Conservation (phyloP, 2,797 vertebrate species). For the Stomatorhinus walkeri region DNA sequence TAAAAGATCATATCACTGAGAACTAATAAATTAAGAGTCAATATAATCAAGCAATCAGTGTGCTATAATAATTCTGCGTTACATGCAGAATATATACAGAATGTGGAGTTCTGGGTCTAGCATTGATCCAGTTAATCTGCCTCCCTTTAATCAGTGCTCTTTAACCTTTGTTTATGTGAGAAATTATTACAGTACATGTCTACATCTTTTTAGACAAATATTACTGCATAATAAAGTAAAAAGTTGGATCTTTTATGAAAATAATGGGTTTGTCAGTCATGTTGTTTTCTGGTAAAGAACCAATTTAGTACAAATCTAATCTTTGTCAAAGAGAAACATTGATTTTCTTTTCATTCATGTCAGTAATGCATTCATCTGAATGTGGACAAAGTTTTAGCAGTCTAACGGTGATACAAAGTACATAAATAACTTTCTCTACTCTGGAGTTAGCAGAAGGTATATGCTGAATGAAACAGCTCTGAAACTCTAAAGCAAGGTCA, state of each 20-base stretch:
- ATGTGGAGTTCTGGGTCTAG: not conserved
- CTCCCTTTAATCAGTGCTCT: not conserved
- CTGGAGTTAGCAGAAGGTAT: not conserved
- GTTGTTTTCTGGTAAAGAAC: not conserved
- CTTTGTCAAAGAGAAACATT: slow-evolving; percentile 5
- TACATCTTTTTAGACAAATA: not conserved
- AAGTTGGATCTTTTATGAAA: slow-evolving; percentile 6
- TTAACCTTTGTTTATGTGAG: not conserved
- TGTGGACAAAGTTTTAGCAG: not conserved
- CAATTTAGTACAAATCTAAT: slow-evolving; percentile 11
- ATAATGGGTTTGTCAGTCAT: slow-evolving; percentile 3
- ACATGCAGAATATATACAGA: not conserved
- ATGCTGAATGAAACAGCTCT: not conserved
- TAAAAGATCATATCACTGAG: not conserved
- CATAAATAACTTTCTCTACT: not conserved
- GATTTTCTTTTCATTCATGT: slow-evolving; percentile 8
- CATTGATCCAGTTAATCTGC: not conserved
- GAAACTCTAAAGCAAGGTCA: not conserved
- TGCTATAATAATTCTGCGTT: not conserved
- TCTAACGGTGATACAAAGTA: not conserved
- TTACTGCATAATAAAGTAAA: slow-evolving; percentile 6
- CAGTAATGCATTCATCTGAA: not conserved
- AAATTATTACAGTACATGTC: not conserved
- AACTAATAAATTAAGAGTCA: not conserved
- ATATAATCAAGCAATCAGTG: not conserved